Percentiles rank a stretch among this genome's conserved stretches.
Conservation (phyloP, 2,113 vertebrate species). For the Clinocottus analis region DNA sequence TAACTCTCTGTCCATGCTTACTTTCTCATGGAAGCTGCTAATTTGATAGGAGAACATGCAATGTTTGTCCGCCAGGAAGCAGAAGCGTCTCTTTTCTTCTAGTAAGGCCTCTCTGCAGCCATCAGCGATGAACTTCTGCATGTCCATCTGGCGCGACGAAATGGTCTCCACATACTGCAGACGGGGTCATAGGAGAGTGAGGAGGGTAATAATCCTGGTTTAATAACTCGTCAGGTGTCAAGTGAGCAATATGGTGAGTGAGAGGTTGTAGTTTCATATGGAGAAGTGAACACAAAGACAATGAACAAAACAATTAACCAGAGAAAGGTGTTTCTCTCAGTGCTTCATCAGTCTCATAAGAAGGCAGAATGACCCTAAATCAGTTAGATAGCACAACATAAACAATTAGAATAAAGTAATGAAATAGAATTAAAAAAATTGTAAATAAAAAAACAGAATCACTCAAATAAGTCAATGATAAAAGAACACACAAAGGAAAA, state of each 20-base stretch:
- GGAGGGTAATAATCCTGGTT: neutral
- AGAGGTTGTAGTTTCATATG: neutral
- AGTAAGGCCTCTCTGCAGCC: slow-evolving; percentile 94
- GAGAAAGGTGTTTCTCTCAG: neutral
- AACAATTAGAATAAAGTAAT: neutral
- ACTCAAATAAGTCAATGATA: neutral
- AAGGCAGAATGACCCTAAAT: neutral
- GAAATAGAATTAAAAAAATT: neutral
- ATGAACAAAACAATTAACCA: neutral
- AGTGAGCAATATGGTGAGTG: neutral
- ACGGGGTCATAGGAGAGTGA: slow-evolving; percentile 33
- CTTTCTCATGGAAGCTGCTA: slow-evolving; percentile 89
- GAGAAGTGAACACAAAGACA: neutral
- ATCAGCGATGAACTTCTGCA: slow-evolving; percentile 94
- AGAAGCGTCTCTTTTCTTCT: slow-evolving; percentile 96
- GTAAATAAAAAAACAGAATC: neutral
- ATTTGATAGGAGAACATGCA: slow-evolving; percentile 91
- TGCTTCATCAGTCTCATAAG: neutral
- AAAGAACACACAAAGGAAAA: neutral
- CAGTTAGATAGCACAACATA: neutral
- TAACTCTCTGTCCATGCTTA: slow-evolving; percentile 57
- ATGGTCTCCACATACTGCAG: slow-evolving; percentile 91
- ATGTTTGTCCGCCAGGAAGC: slow-evolving; percentile 97
- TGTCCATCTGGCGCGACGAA: slow-evolving; percentile 91
- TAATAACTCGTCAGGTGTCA: neutral